A percentile compares a stretch with the other conserved stretches of the same genome.
Evolutionary conservation across 2,888 invertebrate genomes (phyloP).

Genomic region (Xestoiulus laeticollis): DNA sequence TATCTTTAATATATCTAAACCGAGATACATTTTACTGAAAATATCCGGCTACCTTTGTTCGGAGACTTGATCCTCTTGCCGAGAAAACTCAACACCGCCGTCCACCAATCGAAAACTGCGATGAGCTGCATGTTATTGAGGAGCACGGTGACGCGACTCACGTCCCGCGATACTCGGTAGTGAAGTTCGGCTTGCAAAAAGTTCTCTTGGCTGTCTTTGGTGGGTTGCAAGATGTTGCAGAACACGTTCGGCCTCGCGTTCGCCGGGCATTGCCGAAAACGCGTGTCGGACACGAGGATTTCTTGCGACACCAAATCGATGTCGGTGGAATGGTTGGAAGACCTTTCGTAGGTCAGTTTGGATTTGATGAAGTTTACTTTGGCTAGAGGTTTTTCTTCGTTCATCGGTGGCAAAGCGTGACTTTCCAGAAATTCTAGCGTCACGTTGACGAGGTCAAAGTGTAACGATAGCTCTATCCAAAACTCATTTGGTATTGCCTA

Average conservation of each 20-base stretch:
- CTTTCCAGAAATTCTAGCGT: constrained; percentile 71
- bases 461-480: constrained; percentile 82
- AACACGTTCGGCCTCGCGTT: constrained; percentile 85
- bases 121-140: constrained; percentile 95
- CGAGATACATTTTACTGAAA: not conserved
- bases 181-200: constrained; percentile 67
- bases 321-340: constrained; percentile 88
- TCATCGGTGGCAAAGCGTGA: not conserved
- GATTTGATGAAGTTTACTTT: constrained; percentile 93
- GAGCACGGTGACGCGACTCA: constrained; percentile 83
- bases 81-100: constrained; percentile 82
- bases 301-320: constrained; percentile 93
- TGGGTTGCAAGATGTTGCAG: constrained; percentile 86
- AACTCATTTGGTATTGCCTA: not conserved
- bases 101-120: constrained; percentile 94
- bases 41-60: not conserved
- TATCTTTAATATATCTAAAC: not conserved
- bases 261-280: constrained; percentile 71
- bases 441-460: constrained; percentile 86
- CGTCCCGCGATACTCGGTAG: constrained; percentile 70
- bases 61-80: constrained; percentile 61
- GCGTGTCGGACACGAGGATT: constrained; percentile 81
- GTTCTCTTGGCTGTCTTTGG: constrained; percentile 60
- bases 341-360: constrained; percentile 82
- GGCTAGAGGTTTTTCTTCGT: constrained; percentile 69